These are phyloP conservation scores for Fukomys damarensis DNA, from an alignment of 2,113 vertebrate genomes.

Conservation along the genomic window DNA sequence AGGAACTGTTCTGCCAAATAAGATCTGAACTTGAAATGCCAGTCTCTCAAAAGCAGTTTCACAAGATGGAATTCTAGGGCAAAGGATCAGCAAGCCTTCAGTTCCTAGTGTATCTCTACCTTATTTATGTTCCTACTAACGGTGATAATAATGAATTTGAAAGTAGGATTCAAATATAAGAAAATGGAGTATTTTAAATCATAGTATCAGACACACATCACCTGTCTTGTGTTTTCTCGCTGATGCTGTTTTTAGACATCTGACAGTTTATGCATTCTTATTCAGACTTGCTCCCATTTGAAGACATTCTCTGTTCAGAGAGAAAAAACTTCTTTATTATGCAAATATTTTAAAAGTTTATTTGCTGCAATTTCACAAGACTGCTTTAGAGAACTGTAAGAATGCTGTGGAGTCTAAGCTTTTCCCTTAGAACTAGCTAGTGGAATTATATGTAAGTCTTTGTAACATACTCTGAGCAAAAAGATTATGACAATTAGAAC, in stretches of 20 bases:
- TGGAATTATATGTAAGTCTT: not conserved
- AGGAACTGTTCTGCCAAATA: conserved; percentile 53
- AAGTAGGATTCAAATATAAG: conserved; percentile 51
- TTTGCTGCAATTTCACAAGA: not conserved
- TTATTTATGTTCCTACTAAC: conserved; percentile 24
- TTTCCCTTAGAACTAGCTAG: not conserved
- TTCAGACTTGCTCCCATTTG: not conserved
- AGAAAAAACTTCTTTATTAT: not conserved
- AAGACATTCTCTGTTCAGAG: not conserved
- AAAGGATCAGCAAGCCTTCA: conserved; percentile 40
- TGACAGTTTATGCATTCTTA: not conserved
- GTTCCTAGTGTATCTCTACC: conserved; percentile 58
- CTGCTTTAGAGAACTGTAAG: not conserved
- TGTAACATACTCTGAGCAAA: not conserved
- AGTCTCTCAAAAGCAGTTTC: conserved; percentile 59
- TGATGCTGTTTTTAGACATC: not conserved
- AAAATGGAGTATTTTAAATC: conserved; percentile 23
- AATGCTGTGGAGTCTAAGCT: not conserved
- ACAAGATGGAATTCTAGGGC: conserved; percentile 61
- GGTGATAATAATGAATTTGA: conserved; percentile 61
- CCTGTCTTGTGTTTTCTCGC: not conserved
- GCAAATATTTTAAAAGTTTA: not conserved
- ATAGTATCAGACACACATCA: not conserved
- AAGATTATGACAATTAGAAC: not conserved
- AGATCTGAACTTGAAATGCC: conserved; percentile 74